Evolutionary conservation across 1,140 invertebrate genomes (phyloP).

Genomic region (Leptopilina boulardi): DNA sequence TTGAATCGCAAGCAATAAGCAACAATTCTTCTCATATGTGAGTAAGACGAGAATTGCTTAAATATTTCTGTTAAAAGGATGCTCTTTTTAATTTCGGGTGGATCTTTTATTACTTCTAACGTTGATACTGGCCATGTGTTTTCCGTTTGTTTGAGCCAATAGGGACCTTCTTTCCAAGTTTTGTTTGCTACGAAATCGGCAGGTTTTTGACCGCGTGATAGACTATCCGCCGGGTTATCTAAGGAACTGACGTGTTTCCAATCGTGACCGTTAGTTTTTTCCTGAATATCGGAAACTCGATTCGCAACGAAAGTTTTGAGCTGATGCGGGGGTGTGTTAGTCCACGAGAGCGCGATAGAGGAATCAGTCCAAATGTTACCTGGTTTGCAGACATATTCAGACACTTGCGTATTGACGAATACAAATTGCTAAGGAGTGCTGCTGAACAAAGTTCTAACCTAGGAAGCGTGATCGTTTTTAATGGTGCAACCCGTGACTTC

Average conservation of each 20-base stretch:
- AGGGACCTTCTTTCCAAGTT: too few species aligned
- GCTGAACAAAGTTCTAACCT: slow-evolving; percentile 57
- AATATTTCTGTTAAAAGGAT: not conserved
- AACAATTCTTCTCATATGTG: slow-evolving; percentile 23
- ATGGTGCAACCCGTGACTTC: slow-evolving; percentile 65
- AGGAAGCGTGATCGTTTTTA: slow-evolving; percentile 67
- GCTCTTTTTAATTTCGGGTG: not conserved
- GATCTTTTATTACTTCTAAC: not conserved
- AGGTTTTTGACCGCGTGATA: not conserved
- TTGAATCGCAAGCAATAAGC: slow-evolving; percentile 35
- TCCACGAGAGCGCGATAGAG: not conserved
- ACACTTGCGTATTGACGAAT: not conserved
- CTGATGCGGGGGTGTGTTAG: not conserved
- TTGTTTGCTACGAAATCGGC: too few species aligned
- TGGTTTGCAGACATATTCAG: not conserved
- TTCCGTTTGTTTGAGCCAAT: too few species aligned
- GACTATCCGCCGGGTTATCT: not conserved
- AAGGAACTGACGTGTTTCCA: not conserved
- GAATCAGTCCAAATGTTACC: not conserved
- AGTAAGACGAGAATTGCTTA: slow-evolving; percentile 34
- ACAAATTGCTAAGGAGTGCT: slow-evolving; percentile 43
- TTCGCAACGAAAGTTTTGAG: not conserved
- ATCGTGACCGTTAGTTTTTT: not conserved
- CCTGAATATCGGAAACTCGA: not conserved
- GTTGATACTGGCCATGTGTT: not conserved